These are phyloP conservation scores for Paragorgia papillata DNA, from an alignment of 92 coral and sea anemone genomes.

Conservation along the genomic window DNA sequence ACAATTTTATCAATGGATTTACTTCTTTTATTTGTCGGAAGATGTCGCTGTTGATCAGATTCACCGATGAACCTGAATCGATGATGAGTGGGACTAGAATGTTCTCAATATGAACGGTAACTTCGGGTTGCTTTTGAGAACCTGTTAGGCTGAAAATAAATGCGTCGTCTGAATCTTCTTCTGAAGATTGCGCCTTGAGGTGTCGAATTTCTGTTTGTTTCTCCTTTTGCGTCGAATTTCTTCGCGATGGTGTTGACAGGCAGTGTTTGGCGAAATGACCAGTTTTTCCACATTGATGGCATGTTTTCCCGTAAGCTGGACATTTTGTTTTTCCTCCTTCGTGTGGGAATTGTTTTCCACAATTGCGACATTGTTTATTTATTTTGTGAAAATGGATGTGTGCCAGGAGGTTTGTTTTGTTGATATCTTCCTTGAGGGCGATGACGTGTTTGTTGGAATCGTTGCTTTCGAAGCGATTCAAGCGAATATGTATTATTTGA, in stretches of 20 bases:
- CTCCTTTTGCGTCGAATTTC: not conserved
- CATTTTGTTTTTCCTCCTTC: constrained; percentile 35
- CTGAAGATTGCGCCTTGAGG: constrained; percentile 21
- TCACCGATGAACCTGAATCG: constrained; percentile 7
- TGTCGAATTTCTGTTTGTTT: constrained; percentile 18
- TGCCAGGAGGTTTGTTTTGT: no score
- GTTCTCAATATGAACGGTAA: not conserved
- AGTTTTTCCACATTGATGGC: constrained; percentile 17
- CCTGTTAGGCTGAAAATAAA: not conserved
- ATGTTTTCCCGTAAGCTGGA: constrained; percentile 35
- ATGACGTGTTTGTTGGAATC: not conserved
- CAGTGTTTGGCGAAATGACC: constrained; percentile 20
- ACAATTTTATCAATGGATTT: not conserved
- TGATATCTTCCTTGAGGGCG: no score
- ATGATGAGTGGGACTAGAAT: constrained; percentile 13
- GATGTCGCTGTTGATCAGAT: not conserved
- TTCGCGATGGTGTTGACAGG: constrained; percentile 4
- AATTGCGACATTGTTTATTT: no score
- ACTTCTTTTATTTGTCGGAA: not conserved
- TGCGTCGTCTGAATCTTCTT: constrained; percentile 17
- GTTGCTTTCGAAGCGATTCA: not conserved
- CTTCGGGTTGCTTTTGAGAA: not conserved
- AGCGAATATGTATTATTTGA: constrained; percentile 6
- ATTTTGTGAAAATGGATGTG: no score
- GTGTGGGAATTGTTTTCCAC: constrained; percentile 46